A percentile compares a stretch with the other conserved stretches of the same genome.
Conservation (phyloP, 1,140 invertebrate species). For the Maniola jurtina region DNA sequence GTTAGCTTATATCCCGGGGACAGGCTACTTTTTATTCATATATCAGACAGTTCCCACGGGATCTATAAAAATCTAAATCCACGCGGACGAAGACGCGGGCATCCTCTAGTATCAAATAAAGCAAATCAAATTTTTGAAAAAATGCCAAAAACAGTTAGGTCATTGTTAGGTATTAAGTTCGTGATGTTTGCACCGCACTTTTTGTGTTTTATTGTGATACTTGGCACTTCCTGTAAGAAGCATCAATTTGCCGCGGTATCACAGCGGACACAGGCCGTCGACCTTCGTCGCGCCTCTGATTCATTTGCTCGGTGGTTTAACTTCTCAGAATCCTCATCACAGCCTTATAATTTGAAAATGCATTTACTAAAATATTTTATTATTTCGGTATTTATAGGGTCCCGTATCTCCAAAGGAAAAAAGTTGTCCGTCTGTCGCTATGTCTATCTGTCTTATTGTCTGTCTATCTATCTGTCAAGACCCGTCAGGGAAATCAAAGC, state of each 20-base stretch:
- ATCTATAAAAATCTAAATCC: too few species aligned
- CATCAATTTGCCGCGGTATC: constrained; percentile 61
- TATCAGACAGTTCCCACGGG: too few species aligned
- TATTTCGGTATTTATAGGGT: background rate
- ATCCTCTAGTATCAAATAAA: too few species aligned
- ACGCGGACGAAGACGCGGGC: too few species aligned
- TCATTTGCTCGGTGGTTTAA: constrained; percentile 57
- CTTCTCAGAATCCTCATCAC: constrained; percentile 49
- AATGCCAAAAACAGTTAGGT: constrained; percentile 1
- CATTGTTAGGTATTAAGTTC: constrained; percentile 29
- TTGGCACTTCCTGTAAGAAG: constrained; percentile 49
- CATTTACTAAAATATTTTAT: constrained; percentile 10
- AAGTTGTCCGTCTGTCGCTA: too few species aligned
- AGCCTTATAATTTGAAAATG: constrained; percentile 19
- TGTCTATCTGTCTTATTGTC: too few species aligned
- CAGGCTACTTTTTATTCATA: too few species aligned
- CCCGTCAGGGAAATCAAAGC: too few species aligned
- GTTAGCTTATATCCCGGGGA: too few species aligned
- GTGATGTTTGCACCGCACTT: constrained; percentile 39
- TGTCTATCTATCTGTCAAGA: too few species aligned
- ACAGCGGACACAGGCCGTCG: constrained; percentile 53
- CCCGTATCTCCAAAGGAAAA: too few species aligned
- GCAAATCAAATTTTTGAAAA: too few species aligned
- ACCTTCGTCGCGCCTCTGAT: constrained; percentile 55
- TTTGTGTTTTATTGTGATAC: constrained; percentile 40